A percentile compares a stretch with the other conserved stretches of the same genome.
Conservation (phyloP, 1,140 invertebrate species). For the Bombus confusus region DNA sequence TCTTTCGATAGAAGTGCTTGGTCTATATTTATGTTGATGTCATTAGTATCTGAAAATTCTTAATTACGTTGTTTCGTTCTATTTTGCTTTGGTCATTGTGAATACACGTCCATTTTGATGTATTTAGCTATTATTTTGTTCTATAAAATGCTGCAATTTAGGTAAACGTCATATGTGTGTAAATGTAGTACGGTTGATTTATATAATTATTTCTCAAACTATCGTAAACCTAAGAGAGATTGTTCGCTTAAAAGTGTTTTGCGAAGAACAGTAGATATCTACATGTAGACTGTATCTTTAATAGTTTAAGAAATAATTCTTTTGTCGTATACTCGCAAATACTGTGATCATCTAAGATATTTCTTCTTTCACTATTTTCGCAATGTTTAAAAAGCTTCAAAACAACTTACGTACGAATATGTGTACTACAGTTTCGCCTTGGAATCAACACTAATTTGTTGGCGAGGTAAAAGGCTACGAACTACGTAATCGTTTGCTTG, state of each 20-base stretch:
- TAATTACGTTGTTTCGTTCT: background rate
- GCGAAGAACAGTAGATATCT: background rate
- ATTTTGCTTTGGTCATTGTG: background rate
- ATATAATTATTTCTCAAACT: background rate
- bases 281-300: background rate
- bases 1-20: slow-evolving; percentile 22
- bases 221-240: background rate
- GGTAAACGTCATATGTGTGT: background rate
- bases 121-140: background rate
- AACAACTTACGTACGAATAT: too few relatives aligned
- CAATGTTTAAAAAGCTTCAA: background rate
- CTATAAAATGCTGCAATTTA: background rate
- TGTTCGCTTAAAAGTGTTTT: background rate
- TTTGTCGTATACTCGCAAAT: background rate
- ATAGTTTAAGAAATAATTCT: slow-evolving; percentile 20
- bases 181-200: background rate
- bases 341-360: background rate
- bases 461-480: background rate
- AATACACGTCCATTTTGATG: background rate
- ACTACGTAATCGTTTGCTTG: slow-evolving; percentile 11
- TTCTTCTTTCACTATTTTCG: background rate
- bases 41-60: background rate
- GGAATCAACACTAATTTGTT: background rate
- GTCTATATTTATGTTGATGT: background rate
- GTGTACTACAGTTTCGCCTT: background rate